Evolutionary conservation across 2,888 invertebrate species (phyloP), one percentile per base, ranked within the genome.

Genomic region (Osmoderma eremita): DNA sequence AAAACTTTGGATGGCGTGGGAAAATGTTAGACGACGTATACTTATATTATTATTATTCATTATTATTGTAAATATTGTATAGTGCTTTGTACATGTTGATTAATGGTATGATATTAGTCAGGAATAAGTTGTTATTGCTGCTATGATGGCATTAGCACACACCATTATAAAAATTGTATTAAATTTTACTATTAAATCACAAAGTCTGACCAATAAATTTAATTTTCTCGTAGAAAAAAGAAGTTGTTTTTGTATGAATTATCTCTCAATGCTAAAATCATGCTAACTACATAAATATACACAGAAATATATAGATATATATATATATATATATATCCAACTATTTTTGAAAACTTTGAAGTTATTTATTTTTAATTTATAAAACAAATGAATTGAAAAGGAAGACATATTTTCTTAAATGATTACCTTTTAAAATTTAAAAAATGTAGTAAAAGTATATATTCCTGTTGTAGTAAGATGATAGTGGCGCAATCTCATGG

Each of bases 11-110:
- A 24, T 58, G 30, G 6, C 45, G 65, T 58, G 58, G 58, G 45
- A 24, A 69, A 70, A 74, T 75, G 73, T 77, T 76, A 71, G 8
- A 30, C n/a, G 5, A 75, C 72, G 73, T 76, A 68, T 72, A 56
- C 30, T 49, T 76, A 75, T 77, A 76, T 74, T 77, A 48, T 49
- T 65, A 30, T 30, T 30, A 30, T 30, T 30, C 30, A 30, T 30
- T 36, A 63, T 53, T 76, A 76, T 76, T 84, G 83, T 85, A 84
- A 76, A 84, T 84, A 85, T 78, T 85, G 85, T 85, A 85, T 84
- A 85, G 78, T 80, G 84, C 84, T 84, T 84, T 85, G 84, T 85
- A 85, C 82, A 84, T 85, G 84, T 85, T 84, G 82, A 84, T 83
- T 81, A 82, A 81, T 82, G 82, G 79, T 81, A 81, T 66, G 67